Evolutionary conservation across 2,797 vertebrate species (phyloP).

Genomic region (Aselliscus stoliczkanus): DNA sequence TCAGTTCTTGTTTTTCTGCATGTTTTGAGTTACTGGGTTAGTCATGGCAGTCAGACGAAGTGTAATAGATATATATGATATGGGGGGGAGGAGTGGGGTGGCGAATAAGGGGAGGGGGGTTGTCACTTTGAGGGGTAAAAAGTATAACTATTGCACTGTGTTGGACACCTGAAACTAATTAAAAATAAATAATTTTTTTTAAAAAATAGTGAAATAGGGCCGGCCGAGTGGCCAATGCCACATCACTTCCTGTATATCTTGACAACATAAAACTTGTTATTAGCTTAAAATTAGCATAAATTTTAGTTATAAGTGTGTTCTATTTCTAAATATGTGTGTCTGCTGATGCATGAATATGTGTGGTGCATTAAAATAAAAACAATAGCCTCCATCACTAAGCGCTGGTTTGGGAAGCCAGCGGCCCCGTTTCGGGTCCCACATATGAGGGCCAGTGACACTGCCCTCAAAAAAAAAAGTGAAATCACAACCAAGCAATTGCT

Average conservation of each 20-base stretch:
- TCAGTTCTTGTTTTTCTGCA: constrained; percentile 42
- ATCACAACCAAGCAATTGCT: background rate
- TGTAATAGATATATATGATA: no score
- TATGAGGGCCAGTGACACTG: no score
- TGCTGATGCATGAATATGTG: background rate
- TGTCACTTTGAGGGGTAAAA: no score
- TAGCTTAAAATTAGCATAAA: background rate
- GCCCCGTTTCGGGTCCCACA: no score
- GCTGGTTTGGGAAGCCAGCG: no score
- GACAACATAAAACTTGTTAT: background rate
- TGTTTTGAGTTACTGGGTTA: background rate
- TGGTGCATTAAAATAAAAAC: background rate
- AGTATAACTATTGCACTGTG: no score
- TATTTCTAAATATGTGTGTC: background rate
- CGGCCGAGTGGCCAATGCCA: background rate
- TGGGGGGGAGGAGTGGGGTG: no score
- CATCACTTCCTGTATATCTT: background rate
- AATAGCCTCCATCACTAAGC: background rate
- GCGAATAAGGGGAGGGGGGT: no score
- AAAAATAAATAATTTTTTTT: no score
- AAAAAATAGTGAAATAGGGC: no score
- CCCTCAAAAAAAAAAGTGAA: constrained; percentile 15
- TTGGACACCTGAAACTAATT: no score
- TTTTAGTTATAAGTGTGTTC: background rate
- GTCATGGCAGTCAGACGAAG: background rate